A percentile compares a stretch with the other conserved stretches of the same genome.
phyloP scores from a whole-genome alignment of 2,888 invertebrate genomes.

The Noctua janthina region DNA sequence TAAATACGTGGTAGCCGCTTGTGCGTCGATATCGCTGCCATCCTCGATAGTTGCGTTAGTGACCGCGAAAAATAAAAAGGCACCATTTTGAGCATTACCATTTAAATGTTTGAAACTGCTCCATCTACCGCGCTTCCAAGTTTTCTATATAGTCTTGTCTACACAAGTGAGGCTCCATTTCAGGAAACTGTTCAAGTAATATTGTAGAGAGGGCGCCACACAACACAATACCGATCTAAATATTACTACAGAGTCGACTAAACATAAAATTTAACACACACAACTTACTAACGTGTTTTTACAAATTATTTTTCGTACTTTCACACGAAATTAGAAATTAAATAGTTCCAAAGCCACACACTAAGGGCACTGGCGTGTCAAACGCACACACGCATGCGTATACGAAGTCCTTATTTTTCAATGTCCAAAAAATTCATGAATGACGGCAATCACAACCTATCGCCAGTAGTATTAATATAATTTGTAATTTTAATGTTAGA shows the following conservation, averaged over 20 bases:
- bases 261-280: not conserved
- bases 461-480: slow-evolving; percentile 80
- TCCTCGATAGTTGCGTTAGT: not conserved
- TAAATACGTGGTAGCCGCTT: not conserved
- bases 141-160: not conserved
- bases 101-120: not conserved
- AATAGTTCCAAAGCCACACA: slow-evolving; percentile 57
- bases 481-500: slow-evolving; percentile 82
- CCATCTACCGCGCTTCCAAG: slow-evolving; percentile 36
- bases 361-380: slow-evolving; percentile 69
- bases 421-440: slow-evolving; percentile 86
- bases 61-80: not conserved
- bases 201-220: slow-evolving; percentile 47
- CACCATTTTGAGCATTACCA: not conserved
- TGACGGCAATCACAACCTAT: slow-evolving; percentile 84
- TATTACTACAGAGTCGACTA: not conserved
- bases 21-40: not conserved
- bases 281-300: not conserved
- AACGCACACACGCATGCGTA: slow-evolving; percentile 83
- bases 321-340: not conserved
- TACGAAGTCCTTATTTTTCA: slow-evolving; percentile 78
- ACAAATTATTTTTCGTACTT: not conserved
- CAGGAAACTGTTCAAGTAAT: not conserved
- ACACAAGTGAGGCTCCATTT: not conserved
- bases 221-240: not conserved